Conservation (phyloP, 2,113 vertebrate genomes). For the Rutilus rutilus region DNA sequence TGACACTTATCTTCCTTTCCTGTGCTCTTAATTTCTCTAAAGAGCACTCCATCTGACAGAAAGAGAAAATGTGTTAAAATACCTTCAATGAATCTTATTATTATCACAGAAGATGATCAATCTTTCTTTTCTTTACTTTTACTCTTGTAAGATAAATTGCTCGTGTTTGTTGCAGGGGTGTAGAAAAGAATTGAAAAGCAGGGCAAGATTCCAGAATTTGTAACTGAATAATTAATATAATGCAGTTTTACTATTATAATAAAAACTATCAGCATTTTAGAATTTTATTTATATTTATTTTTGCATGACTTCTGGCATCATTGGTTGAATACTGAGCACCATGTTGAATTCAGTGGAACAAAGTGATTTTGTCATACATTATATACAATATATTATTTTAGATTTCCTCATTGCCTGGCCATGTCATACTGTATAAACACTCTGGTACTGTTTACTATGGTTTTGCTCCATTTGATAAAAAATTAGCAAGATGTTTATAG, state of each 20-base stretch:
- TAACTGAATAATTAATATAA: not conserved
- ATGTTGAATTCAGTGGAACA: too few species aligned
- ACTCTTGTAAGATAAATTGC: not conserved
- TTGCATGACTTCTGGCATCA: not conserved
- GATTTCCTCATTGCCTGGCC: not conserved
- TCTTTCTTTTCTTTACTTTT: not conserved
- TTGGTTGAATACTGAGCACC: not conserved
- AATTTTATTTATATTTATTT: not conserved
- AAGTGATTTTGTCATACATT: too few species aligned
- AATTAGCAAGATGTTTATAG: not conserved
- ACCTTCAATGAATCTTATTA: not conserved
- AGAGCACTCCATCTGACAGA: constrained; percentile 82
- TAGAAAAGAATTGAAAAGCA: not conserved
- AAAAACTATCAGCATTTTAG: not conserved
- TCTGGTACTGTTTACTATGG: not conserved
- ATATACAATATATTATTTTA: not conserved
- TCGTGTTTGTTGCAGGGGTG: not conserved
- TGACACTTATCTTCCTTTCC: constrained; percentile 78
- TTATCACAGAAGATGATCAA: not conserved
- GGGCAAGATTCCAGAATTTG: not conserved
- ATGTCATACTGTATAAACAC: not conserved
- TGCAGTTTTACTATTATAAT: not conserved
- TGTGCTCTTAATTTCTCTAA: constrained; percentile 81
- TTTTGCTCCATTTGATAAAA: not conserved
- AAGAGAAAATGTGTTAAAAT: not conserved